A percentile compares a stretch with the other conserved stretches of the same genome.
These are phyloP conservation scores for Catalaphyllia jardinei DNA, from an alignment of 64 coral and sea anemone species.

Conservation along the genomic window DNA sequence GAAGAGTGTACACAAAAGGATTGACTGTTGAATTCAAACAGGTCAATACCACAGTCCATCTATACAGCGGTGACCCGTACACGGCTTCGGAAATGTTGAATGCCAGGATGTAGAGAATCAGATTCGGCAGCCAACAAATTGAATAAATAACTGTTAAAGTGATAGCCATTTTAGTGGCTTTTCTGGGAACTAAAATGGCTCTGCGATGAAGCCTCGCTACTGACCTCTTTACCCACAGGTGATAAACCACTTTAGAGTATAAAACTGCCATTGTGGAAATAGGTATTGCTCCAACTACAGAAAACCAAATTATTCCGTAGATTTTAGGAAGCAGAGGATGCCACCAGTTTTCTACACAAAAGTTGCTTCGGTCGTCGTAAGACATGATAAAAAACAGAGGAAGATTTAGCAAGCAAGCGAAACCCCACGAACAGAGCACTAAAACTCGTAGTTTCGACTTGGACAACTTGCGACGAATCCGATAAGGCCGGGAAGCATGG, in stretches of 20 bases:
- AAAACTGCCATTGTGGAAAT: not conserved
- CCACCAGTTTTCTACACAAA: conserved; percentile 26
- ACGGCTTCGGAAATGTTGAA: conserved; percentile 37
- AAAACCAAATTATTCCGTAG: conserved; percentile 19
- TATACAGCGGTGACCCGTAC: conserved; percentile 61
- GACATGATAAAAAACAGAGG: conserved; percentile 42
- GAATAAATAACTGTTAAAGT: conserved; percentile 57
- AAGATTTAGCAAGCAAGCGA: conserved; percentile 6
- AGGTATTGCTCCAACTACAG: not conserved
- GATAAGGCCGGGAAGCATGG: not conserved
- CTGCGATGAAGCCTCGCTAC: not conserved
- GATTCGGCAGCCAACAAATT: conserved; percentile 67
- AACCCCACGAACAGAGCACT: conserved; percentile 9
- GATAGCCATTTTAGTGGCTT: conserved; percentile 62
- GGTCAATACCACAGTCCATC: conserved; percentile 50
- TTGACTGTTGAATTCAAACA: conserved; percentile 73
- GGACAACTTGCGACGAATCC: not conserved
- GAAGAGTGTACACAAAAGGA: conserved; percentile 82
- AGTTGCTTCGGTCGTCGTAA: conserved; percentile 10
- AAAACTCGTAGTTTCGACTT: not conserved
- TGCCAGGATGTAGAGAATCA: conserved; percentile 58
- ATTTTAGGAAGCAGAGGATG: conserved; percentile 7
- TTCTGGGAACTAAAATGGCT: conserved; percentile 33
- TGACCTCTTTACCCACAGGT: conserved; percentile 11
- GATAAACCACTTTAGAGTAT: conserved; percentile 27